Evolutionary conservation across 1,140 invertebrate species (phyloP), one percentile per base, ranked within the genome.

Genomic region (Brachionus asplanchnoidis): DNA sequence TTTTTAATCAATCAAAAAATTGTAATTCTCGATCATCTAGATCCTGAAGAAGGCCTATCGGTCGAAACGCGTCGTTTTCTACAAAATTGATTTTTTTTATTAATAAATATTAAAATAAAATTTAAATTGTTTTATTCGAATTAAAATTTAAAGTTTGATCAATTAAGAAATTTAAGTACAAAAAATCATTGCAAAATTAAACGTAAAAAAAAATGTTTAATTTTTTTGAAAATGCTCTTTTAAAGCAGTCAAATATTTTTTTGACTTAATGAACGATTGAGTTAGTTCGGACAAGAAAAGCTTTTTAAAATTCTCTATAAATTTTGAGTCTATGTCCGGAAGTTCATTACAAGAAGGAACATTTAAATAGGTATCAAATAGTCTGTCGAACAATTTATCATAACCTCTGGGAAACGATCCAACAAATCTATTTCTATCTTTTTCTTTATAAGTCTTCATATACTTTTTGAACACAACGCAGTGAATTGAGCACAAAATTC

Each of bases 381-480:
- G 14, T 17, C 11, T 82, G 17, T 68, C 79, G 65, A 82, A 82
- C 26, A 82, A 20, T 20, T 68, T 60, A 32, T 82, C 79, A 68
- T 82, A 82, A 2, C 79, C 65, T 42, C 79, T 60, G 1, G 79
- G 79, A 65, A 82, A 65, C 6, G 79, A 65, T 26, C 79, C 53
- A 20, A 68, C 32, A 46, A 82, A 42, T 82, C 28, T 60, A 36
- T 82, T 82, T 60, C 65, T 60, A 42, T 68, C 79, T 60, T 82
- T 82, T 20, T 82, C 79, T n/a, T 82, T 60, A 36, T 65, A 82
- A 44, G 79, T 82, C 7, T 68, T 82, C 53, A 82, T 65, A 11
- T 82, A 82, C 46, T 82, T 82, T 17, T 82, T 82, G 53, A 82
- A 82, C 17, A 82, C 20, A 23, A 82, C 65, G 44, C 79, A 82